Evolutionary conservation across 2,888 invertebrate genomes (phyloP), one percentile per base, ranked within the genome.

Genomic region (Agriopis aurantiaria): DNA sequence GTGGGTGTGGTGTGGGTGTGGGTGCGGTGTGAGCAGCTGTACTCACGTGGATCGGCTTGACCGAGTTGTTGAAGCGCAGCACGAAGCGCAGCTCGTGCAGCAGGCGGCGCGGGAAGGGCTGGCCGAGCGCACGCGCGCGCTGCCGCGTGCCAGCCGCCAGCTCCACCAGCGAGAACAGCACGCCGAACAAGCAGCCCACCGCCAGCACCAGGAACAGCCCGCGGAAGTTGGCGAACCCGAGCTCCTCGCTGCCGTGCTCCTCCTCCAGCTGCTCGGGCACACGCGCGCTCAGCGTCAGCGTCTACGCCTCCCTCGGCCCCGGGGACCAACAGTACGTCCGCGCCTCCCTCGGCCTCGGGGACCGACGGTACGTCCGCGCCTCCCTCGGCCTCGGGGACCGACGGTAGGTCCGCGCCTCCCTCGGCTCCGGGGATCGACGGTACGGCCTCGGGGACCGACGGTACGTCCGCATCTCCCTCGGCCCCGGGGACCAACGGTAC

Each of bases 141-240:
- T 84, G 80, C 76, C 83, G 77, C 70, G 91, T 86, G 65, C 85
- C 78, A 83, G 83, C 83, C 72, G 86, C 87, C 70, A 93, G 86
- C 91, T 98, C 97, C 49, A 95, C 85, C 75, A 96, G 94, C 45
- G 97, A 96, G 45, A 96, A 94, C 64, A 96, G 77, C 73, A 96
- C 91, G 57, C 97, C 96, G 62, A 96, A 84, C 58, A 93, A 90
- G 78, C 96, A 95, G 0, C 97, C 97, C 68, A 95, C 93, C 61
- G 95, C 95, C 71, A 98, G 92, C 73, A 98, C 97, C 68, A 97
- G 91, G 89, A 97, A 98, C 53, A 98, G 96, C 53, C 98, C 98
- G 75, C 96, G 96, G 51, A 98, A 97, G 89, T 98, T 98, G 73
- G 95, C 95, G 81, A 98, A 94, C 65, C 95, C 96, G 68, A 78